phyloP scores from a whole-genome alignment of 1,140 invertebrate species.

The Bombus affinis region DNA sequence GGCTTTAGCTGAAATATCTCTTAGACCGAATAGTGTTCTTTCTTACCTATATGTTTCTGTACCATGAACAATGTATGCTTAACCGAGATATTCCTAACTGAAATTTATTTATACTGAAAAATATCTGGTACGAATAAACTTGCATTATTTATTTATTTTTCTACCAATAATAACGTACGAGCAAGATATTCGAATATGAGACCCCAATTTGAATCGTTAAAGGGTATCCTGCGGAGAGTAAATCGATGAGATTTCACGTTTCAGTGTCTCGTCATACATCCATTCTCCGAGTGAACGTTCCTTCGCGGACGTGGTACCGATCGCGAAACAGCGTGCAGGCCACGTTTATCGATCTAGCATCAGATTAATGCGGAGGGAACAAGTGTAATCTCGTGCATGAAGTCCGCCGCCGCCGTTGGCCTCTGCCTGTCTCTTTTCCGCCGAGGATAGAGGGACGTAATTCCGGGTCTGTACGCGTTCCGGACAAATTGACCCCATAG shows the following conservation, averaged over 20 bases:
- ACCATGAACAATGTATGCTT: too few species aligned
- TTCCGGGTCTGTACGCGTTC: slow-evolving; percentile 26
- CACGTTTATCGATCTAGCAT: slow-evolving; percentile 35
- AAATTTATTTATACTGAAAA: too few species aligned
- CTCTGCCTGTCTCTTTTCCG: neutral
- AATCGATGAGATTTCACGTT: neutral
- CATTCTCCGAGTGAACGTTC: neutral
- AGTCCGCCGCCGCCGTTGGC: neutral
- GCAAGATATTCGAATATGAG: neutral
- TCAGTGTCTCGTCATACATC: neutral
- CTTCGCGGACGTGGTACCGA: neutral
- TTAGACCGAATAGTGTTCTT: too few species aligned
- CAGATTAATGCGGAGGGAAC: slow-evolving; percentile 48
- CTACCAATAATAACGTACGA: neutral
- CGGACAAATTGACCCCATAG: slow-evolving; percentile 68
- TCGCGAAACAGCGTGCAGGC: neutral
- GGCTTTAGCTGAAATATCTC: too few species aligned
- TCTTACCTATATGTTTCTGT: too few species aligned
- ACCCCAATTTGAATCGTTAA: neutral
- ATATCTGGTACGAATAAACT: too few species aligned
- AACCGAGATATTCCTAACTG: too few species aligned
- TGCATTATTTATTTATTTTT: too few species aligned
- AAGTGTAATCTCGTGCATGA: slow-evolving; percentile 55
- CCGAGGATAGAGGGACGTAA: neutral
- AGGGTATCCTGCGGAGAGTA: neutral